Evolutionary conservation across 1,140 invertebrate species (phyloP).

Genomic region (Lethrus apterus): DNA sequence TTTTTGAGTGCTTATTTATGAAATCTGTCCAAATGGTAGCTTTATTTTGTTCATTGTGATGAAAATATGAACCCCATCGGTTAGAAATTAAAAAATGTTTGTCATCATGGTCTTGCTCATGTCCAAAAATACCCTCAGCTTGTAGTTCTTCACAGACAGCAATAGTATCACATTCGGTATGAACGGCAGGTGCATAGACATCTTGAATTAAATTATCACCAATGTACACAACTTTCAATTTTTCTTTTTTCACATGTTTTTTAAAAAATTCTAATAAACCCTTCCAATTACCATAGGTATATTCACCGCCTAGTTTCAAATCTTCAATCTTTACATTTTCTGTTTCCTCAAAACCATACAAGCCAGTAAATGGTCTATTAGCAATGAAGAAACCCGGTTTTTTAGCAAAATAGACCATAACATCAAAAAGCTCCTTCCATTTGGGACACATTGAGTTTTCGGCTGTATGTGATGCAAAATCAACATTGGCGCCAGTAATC

Average conservation of each 20-base stretch:
- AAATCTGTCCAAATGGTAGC: slow-evolving; percentile 59
- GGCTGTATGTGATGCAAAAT: slow-evolving; percentile 64
- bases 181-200: slow-evolving; percentile 58
- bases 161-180: slow-evolving; percentile 58
- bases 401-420: slow-evolving; percentile 61
- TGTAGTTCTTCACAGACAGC: slow-evolving; percentile 68
- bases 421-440: slow-evolving; percentile 68
- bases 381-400: slow-evolving; percentile 71
- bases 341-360: slow-evolving; percentile 45
- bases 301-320: slow-evolving; percentile 44
- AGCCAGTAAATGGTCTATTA: slow-evolving; percentile 52
- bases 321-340: slow-evolving; percentile 35
- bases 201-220: slow-evolving; percentile 78
- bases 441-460: slow-evolving; percentile 56
- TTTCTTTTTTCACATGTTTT: slow-evolving; percentile 40
- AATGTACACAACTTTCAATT: slow-evolving; percentile 63
- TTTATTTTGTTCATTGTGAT: slow-evolving; percentile 32
- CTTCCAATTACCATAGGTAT: slow-evolving; percentile 63
- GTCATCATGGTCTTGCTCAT: slow-evolving; percentile 43
- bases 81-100: slow-evolving; percentile 51
- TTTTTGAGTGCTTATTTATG: slow-evolving; percentile 56
- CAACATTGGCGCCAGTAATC: slow-evolving; percentile 70
- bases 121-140: slow-evolving; percentile 49
- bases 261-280: slow-evolving; percentile 51
- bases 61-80: slow-evolving; percentile 66